phyloP scores from a whole-genome alignment of 2,797 vertebrate genomes.

The Hydrocynus forskahlii region DNA sequence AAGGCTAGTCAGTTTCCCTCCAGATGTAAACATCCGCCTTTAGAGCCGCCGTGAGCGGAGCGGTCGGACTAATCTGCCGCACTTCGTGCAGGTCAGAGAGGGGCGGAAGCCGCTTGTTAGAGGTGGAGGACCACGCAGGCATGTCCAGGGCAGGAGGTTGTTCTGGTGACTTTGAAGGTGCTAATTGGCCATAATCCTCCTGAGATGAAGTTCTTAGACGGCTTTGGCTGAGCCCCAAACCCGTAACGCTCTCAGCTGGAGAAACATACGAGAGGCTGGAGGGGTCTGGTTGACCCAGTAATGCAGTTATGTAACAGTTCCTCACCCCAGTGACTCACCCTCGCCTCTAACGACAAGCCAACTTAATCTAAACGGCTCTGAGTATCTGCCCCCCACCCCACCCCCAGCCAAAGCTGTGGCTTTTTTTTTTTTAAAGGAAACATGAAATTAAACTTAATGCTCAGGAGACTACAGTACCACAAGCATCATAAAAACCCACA shows the following conservation, averaged over 20 bases:
- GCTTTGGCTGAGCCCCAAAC: slow-evolving; percentile 10
- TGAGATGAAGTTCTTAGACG: slow-evolving; percentile 38
- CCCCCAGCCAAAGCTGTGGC: background rate
- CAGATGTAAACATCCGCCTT: background rate
- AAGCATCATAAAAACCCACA: background rate
- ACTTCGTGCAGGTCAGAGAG: background rate
- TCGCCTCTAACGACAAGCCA: background rate
- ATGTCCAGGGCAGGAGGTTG: background rate
- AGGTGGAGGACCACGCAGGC: background rate
- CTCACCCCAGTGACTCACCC: slow-evolving; percentile 25
- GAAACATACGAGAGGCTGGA: background rate
- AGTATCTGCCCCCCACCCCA: too few relatives aligned
- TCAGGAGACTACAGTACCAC: background rate
- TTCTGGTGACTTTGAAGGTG: slow-evolving; percentile 41
- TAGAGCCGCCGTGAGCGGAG: background rate
- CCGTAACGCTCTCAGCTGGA: background rate
- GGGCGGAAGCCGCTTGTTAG: background rate
- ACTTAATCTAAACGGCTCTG: slow-evolving; percentile 15
- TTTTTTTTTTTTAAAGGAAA: background rate
- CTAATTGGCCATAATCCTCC: slow-evolving; percentile 57
- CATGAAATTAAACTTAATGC: background rate
- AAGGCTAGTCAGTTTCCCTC: background rate
- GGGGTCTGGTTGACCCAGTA: background rate
- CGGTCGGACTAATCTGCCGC: slow-evolving; percentile 1
- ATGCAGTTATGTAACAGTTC: background rate